Conservation (phyloP, 2,888 invertebrate species). For the Drosophila monieri region DNA sequence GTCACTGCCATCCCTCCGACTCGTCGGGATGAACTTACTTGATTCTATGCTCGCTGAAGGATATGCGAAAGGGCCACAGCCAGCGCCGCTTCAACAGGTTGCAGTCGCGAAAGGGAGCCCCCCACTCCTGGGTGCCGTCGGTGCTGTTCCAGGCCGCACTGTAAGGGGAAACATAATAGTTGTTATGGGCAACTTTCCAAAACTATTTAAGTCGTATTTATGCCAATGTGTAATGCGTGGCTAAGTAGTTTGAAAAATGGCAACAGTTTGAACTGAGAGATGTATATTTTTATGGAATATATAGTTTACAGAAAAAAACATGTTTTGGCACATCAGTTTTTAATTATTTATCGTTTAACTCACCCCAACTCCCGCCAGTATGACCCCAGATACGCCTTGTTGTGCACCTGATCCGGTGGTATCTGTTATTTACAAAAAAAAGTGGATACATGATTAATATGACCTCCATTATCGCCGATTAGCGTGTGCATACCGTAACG, state of each 20-base stretch:
- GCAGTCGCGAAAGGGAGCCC: constrained; percentile 84
- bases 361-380: constrained; percentile 84
- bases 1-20: no score
- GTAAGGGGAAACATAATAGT: constrained; percentile 8
- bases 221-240: background rate
- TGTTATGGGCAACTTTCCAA: constrained; percentile 35
- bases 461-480: constrained; percentile 9
- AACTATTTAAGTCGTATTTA: background rate
- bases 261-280: background rate
- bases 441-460: constrained; percentile 4
- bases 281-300: no score
- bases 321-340: background rate
- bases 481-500: constrained; percentile 80
- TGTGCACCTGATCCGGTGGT: constrained; percentile 82
- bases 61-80: constrained; percentile 84
- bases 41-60: constrained; percentile 82
- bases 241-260: background rate
- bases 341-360: constrained; percentile 31
- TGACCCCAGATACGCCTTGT: constrained; percentile 82
- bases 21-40: constrained; percentile 72
- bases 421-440: constrained; percentile 59
- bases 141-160: constrained; percentile 83
- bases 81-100: constrained; percentile 83
- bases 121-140: constrained; percentile 83
- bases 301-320: background rate